Conservation (phyloP, 2,797 vertebrate genomes). For the Orestias chungarensis region DNA sequence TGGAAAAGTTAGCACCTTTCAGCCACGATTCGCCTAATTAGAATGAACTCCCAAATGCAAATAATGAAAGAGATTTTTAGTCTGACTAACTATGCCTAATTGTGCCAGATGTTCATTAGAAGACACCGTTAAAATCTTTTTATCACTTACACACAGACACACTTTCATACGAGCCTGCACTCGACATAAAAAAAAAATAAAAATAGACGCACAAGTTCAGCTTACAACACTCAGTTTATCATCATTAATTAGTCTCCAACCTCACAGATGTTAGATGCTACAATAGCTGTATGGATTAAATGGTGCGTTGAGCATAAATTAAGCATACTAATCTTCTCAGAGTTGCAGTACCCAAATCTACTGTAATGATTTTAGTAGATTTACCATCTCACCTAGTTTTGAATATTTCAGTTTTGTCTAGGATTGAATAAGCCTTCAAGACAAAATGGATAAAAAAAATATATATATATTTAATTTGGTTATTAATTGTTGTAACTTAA, state of each 20-base stretch:
- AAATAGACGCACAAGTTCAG: background rate
- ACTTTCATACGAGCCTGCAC: background rate
- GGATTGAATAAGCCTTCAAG: background rate
- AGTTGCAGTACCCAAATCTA: background rate
- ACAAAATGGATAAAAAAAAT: background rate
- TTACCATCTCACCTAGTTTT: background rate
- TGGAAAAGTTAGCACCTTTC: conserved; percentile 5
- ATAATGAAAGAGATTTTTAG: conserved; percentile 26
- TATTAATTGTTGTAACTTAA: background rate
- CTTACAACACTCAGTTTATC: background rate
- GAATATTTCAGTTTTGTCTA: background rate
- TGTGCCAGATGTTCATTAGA: conserved; percentile 28
- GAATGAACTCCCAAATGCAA: conserved; percentile 12
- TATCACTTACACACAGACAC: background rate
- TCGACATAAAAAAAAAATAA: background rate
- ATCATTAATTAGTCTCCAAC: background rate
- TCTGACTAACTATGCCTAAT: conserved; percentile 17
- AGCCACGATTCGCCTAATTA: conserved; percentile 15
- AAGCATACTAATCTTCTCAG: background rate
- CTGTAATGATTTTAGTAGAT: background rate
- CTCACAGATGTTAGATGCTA: background rate
- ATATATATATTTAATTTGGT: too few relatives aligned
- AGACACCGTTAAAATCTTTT: conserved; percentile 10
- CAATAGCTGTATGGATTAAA: background rate
- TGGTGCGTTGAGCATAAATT: background rate